Conservation (phyloP, 2,113 vertebrate genomes). For the Coturnix japonica region DNA sequence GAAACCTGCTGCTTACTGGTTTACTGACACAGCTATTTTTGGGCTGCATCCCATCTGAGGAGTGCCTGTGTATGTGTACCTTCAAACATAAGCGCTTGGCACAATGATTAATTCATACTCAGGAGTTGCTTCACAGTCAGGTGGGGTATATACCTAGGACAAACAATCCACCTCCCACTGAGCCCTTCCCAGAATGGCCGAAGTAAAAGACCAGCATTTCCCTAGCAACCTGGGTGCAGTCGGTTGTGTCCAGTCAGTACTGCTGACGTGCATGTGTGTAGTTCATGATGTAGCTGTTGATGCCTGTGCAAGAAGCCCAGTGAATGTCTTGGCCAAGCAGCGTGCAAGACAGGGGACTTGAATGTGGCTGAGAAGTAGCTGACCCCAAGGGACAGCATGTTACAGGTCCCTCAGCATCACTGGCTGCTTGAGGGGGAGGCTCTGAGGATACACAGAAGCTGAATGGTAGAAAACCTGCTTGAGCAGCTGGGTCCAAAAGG, state of each 20-base stretch:
- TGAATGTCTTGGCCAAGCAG: neutral
- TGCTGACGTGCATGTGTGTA: neutral
- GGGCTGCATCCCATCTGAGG: neutral
- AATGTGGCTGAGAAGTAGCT: neutral
- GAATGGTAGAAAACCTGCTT: neutral
- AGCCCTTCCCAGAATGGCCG: neutral
- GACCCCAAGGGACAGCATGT: neutral
- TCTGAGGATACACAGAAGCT: neutral
- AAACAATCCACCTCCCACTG: neutral
- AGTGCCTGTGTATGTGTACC: neutral
- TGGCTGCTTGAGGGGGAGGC: neutral
- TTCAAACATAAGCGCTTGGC: neutral
- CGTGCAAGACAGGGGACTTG: accelerated
- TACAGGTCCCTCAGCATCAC: too few species aligned
- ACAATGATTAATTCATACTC: slow-evolving; percentile 5
- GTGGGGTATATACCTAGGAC: neutral
- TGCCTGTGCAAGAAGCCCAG: neutral
- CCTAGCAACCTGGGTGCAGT: neutral
- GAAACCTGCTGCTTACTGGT: neutral
- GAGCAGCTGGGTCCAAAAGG: neutral
- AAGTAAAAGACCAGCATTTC: neutral
- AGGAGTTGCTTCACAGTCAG: neutral
- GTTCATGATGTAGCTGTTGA: neutral
- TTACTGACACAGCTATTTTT: neutral
- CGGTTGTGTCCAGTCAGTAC: neutral